Percentiles rank a stretch among this genome's conserved stretches.
phyloP scores from a whole-genome alignment of 2,888 invertebrate species.

The Drosophila vallismaia region DNA sequence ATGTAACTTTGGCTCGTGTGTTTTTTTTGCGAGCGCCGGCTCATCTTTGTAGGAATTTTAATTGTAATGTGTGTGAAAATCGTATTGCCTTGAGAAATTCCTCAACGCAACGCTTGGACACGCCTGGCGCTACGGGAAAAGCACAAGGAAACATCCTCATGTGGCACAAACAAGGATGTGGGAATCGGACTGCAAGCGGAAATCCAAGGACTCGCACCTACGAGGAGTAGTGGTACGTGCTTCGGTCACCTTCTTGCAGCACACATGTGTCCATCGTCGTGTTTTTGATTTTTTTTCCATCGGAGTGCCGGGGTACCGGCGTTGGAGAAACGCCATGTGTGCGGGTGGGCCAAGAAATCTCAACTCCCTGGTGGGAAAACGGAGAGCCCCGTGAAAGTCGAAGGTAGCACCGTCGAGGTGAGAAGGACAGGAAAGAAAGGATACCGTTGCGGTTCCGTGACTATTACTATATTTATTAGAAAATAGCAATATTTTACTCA shows the following conservation, averaged over 20 bases:
- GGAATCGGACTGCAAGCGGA: constrained; percentile 9
- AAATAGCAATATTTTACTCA: background rate
- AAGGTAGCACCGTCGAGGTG: constrained; percentile 54
- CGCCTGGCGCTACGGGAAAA: constrained; percentile 77
- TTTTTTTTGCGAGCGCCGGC: constrained; percentile 67
- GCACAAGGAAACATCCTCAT: constrained; percentile 67
- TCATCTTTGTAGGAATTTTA: constrained; percentile 22
- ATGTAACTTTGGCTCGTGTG: constrained; percentile 71
- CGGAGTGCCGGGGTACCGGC: constrained; percentile 22
- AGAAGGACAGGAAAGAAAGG: constrained; percentile 8
- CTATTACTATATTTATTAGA: background rate
- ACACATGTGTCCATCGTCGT: constrained; percentile 38
- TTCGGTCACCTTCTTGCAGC: constrained; percentile 34
- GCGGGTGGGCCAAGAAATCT: constrained; percentile 68
- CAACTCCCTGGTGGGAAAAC: constrained; percentile 53
- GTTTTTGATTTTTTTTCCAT: constrained; percentile 62
- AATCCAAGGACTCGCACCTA: constrained; percentile 69
- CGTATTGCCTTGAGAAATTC: constrained; percentile 63
- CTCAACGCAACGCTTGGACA: constrained; percentile 51
- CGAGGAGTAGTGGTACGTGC: constrained; percentile 60
- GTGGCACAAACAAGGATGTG: constrained; percentile 65
- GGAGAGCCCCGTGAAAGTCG: constrained; percentile 53
- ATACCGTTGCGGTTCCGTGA: background rate
- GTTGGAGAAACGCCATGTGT: constrained; percentile 39
- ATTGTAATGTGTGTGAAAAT: constrained; percentile 54